Evolutionary conservation across 2,113 vertebrate genomes (phyloP).

Genomic region (Lontra canadensis): DNA sequence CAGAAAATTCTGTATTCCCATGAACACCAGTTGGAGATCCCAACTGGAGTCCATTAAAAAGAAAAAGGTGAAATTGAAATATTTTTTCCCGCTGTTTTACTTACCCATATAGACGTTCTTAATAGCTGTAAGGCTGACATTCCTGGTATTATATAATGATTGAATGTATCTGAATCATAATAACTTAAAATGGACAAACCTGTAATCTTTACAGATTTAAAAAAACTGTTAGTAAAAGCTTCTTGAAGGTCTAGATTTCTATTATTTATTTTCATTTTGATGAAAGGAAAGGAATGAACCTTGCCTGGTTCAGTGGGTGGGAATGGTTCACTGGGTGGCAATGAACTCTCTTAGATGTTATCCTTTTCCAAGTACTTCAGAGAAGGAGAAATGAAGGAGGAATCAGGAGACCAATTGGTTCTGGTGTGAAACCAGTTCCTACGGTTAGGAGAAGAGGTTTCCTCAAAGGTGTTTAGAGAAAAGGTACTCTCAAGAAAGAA

Average conservation of each 20-base stretch:
- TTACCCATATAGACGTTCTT: background rate
- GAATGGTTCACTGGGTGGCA: background rate
- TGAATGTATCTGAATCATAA: slow-evolving; percentile 23
- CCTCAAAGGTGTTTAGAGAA: background rate
- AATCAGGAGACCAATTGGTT: background rate
- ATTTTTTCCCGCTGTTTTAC: background rate
- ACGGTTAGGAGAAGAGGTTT: background rate
- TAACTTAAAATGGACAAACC: slow-evolving; percentile 44
- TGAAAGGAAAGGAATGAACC: no score
- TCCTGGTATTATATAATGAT: slow-evolving; percentile 34
- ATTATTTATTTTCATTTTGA: slow-evolving; percentile 76
- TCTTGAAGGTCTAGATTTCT: slow-evolving; percentile 57
- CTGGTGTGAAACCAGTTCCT: background rate
- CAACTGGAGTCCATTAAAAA: background rate
- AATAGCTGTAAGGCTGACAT: background rate
- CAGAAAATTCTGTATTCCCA: background rate
- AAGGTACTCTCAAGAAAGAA: background rate
- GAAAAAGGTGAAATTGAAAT: slow-evolving; percentile 20
- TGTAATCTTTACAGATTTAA: slow-evolving; percentile 5
- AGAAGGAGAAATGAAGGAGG: background rate
- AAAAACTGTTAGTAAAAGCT: slow-evolving; percentile 53
- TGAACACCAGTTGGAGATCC: background rate
- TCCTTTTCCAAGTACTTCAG: background rate
- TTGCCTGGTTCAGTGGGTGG: no score
- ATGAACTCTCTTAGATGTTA: background rate